Percentiles rank a stretch among this genome's conserved stretches.
Evolutionary conservation across 2,113 vertebrate genomes (phyloP).

Genomic region (Cnemophilus loriae): DNA sequence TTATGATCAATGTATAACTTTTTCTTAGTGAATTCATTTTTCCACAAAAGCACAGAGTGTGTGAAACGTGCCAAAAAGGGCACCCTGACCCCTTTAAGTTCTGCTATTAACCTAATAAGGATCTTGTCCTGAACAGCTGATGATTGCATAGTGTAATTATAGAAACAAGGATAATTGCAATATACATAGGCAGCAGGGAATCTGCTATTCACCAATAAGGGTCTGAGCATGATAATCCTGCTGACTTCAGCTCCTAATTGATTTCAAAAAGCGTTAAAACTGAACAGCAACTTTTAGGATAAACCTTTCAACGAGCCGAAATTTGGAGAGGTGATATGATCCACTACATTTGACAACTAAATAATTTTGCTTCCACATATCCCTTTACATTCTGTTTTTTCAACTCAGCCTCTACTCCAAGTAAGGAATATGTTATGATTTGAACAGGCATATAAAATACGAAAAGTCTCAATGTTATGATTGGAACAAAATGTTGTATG

Average conservation of each 20-base stretch:
- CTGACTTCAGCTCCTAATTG: not conserved
- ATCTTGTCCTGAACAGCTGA: constrained; percentile 50
- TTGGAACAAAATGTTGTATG: not conserved
- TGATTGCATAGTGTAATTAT: constrained; percentile 70
- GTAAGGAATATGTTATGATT: not conserved
- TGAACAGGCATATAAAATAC: not conserved
- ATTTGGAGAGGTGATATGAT: not conserved
- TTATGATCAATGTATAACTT: constrained; percentile 14
- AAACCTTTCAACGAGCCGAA: constrained; percentile 11
- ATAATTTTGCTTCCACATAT: not conserved
- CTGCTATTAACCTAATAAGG: constrained; percentile 74
- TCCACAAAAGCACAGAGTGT: constrained; percentile 12
- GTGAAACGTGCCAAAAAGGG: constrained; percentile 65
- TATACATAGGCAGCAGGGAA: not conserved
- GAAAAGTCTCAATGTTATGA: not conserved
- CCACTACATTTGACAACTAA: not conserved
- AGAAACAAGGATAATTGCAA: constrained; percentile 60
- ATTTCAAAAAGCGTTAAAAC: not conserved
- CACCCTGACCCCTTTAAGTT: constrained; percentile 70
- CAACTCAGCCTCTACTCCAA: not conserved
- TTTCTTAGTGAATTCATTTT: constrained; percentile 66
- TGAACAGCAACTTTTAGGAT: not conserved
- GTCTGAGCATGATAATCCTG: not conserved
- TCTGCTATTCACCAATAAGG: not conserved
- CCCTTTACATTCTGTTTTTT: not conserved